A percentile compares a stretch with the other conserved stretches of the same genome.
Evolutionary conservation across 1,140 invertebrate genomes (phyloP).

Genomic region (Thaumetopoea pityocampa): DNA sequence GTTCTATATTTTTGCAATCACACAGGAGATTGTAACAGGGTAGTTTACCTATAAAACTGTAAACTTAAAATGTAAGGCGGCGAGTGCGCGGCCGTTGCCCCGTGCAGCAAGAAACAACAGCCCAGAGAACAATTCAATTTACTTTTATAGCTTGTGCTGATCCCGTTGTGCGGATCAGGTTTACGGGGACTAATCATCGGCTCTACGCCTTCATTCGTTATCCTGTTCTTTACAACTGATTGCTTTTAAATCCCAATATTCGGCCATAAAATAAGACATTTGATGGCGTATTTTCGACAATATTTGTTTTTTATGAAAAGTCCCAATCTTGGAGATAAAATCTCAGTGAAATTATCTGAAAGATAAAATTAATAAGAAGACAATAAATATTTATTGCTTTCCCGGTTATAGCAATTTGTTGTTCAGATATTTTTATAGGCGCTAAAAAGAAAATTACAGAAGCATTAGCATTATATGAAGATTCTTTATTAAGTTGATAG

Average conservation of each 20-base stretch:
- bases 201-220: conserved; percentile 40
- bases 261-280: conserved; percentile 14
- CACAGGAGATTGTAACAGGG: conserved; percentile 20
- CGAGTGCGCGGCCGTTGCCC: conserved; percentile 30
- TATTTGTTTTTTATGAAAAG: conserved; percentile 6
- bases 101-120: conserved; percentile 38
- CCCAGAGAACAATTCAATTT: conserved; percentile 67
- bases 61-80: conserved; percentile 38
- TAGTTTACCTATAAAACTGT: conserved; percentile 29
- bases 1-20: conserved; percentile 11
- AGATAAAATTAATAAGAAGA: no score
- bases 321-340: conserved; percentile 1
- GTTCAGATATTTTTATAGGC: no score
- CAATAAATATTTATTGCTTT: no score
- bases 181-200: conserved; percentile 56
- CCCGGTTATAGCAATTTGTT: no score
- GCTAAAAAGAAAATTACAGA: no score
- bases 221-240: conserved; percentile 30
- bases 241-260: conserved; percentile 28
- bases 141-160: conserved; percentile 60
- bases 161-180: conserved; percentile 47
- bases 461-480: no score
- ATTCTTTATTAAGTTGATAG: no score
- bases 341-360: no score
- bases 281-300: conserved; percentile 15